Percentiles rank a stretch among this genome's conserved stretches.
These are phyloP conservation scores for Argyrosomus regius DNA, from an alignment of 2,797 vertebrate species.

Conservation along the genomic window DNA sequence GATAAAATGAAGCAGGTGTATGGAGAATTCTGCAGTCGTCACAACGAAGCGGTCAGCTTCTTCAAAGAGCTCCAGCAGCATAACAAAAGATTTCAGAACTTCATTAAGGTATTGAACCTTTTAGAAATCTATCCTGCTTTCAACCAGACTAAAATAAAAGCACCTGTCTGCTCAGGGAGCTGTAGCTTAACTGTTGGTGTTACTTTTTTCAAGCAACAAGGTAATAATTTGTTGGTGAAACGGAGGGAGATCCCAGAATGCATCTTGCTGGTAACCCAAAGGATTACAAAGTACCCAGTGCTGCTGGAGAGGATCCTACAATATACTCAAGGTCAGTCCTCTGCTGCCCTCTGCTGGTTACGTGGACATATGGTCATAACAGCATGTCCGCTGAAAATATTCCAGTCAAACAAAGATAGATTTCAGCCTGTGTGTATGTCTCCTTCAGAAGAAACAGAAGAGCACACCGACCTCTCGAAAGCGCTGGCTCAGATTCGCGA, in stretches of 20 bases:
- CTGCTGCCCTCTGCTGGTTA: slow-evolving; percentile 68
- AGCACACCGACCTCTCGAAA: slow-evolving; percentile 89
- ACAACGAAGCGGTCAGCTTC: slow-evolving; percentile 93
- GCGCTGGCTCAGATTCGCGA: slow-evolving; percentile 90
- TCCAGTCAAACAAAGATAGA: background rate
- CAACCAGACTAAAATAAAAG: background rate
- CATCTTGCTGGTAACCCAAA: slow-evolving; percentile 96
- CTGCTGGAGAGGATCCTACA: slow-evolving; percentile 95
- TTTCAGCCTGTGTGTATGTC: background rate
- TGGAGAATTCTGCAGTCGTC: slow-evolving; percentile 96
- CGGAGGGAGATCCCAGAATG: slow-evolving; percentile 96
- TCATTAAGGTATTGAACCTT: slow-evolving; percentile 89
- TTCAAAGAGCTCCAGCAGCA: slow-evolving; percentile 96
- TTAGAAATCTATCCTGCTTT: background rate
- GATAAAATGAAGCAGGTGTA: slow-evolving; percentile 93
- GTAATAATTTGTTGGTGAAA: slow-evolving; percentile 92
- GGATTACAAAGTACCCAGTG: slow-evolving; percentile 98
- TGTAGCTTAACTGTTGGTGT: background rate
- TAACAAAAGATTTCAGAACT: slow-evolving; percentile 96
- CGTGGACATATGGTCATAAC: background rate
- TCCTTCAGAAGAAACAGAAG: slow-evolving; percentile 88
- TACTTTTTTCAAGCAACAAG: slow-evolving; percentile 89
- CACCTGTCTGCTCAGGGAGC: background rate
- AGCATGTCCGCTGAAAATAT: background rate
- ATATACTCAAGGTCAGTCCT: slow-evolving; percentile 89